These are phyloP conservation scores for Sphaeramia orbicularis DNA, from an alignment of 2,797 vertebrate species.

Conservation along the genomic window DNA sequence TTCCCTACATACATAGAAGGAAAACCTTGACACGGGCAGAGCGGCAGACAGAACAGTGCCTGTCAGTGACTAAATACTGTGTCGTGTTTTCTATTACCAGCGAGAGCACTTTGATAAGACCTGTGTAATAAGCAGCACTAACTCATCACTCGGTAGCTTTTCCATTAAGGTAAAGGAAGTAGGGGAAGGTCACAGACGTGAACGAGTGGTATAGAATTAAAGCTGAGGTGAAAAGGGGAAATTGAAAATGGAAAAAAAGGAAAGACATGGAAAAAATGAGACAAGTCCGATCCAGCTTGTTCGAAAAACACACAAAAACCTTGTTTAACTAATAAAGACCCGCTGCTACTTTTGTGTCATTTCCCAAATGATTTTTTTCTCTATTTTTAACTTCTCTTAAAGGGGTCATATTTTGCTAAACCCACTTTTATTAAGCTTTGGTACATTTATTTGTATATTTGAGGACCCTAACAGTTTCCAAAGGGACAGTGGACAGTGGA, in stretches of 20 bases:
- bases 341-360: not conserved
- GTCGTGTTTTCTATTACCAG: slow-evolving; percentile 44
- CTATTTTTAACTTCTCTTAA: no score
- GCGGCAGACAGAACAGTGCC: slow-evolving; percentile 19
- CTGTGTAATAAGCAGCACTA: slow-evolving; percentile 39
- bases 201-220: slow-evolving; percentile 22
- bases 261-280: not conserved
- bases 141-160: slow-evolving; percentile 29
- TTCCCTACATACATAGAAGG: slow-evolving; percentile 19
- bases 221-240: slow-evolving; percentile 20
- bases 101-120: slow-evolving; percentile 32
- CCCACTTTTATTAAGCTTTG: no score
- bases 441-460: no score
- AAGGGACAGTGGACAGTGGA: no score
- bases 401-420: no score
- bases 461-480: no score
- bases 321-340: slow-evolving; percentile 35
- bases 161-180: slow-evolving; percentile 37
- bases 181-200: slow-evolving; percentile 11
- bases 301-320: not conserved
- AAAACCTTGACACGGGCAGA: slow-evolving; percentile 41
- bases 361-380: no score
- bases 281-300: not conserved
- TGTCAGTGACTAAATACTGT: slow-evolving; percentile 33
- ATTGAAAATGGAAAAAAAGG: slow-evolving; percentile 43